Conservation (phyloP, 2,797 vertebrate species). For the Semaprochilodus insignis region DNA sequence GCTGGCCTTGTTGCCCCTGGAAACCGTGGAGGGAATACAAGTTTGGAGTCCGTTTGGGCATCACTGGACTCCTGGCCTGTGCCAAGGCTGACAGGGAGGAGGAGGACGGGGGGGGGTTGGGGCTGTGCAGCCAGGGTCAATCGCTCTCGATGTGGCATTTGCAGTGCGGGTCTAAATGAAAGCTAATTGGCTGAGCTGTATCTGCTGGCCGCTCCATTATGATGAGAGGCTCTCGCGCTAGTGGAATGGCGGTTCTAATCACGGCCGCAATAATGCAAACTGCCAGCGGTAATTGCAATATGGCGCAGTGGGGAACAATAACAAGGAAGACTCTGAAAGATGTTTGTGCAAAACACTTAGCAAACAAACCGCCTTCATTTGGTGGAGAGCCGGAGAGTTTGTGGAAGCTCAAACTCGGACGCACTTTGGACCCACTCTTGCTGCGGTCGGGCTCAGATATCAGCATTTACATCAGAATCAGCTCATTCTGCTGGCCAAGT, state of each 20-base stretch:
- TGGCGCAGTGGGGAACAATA: conserved; percentile 48
- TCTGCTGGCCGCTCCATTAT: conserved; percentile 53
- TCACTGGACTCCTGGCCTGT: conserved; percentile 36
- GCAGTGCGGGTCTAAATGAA: conserved; percentile 56
- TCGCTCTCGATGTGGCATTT: conserved; percentile 57
- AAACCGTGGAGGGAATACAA: conserved; percentile 42
- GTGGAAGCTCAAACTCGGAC: neutral
- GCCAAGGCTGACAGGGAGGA: conserved; percentile 36
- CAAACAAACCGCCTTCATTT: conserved; percentile 56
- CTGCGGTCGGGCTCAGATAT: neutral
- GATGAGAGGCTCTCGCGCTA: conserved; percentile 36
- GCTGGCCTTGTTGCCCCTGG: conserved; percentile 51
- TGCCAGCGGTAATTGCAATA: conserved; percentile 50
- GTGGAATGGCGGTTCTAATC: conserved; percentile 52
- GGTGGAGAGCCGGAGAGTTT: neutral
- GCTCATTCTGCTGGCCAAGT: neutral
- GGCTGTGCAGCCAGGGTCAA: conserved; percentile 42
- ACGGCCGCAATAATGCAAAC: conserved; percentile 57
- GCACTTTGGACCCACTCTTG: conserved; percentile 29
- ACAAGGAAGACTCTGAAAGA: conserved; percentile 41
- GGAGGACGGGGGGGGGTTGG: conserved; percentile 1
- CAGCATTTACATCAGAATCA: neutral
- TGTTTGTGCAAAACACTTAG: conserved; percentile 48
- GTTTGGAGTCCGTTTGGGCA: conserved; percentile 17
- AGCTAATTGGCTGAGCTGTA: conserved; percentile 56